Base-by-base conservation (phyloP, 30 jellyfish, hydroid and myxozoan genomes). In the Chrysaora quinquecirrha region DNA sequence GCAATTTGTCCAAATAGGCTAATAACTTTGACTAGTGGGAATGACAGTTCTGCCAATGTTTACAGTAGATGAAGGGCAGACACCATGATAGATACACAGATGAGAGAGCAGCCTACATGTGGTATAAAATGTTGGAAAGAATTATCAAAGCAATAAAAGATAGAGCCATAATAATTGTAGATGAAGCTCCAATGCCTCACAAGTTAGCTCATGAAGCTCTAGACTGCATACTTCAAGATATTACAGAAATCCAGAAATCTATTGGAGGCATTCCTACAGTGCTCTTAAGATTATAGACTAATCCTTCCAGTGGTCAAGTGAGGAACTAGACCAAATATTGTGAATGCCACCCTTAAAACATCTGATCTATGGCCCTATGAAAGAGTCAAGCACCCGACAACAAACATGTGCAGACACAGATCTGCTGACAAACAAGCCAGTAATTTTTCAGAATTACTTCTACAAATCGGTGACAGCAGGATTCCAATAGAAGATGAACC, bases 191-290 rank as follows among this genome's bases (percentile, higher is more conserved):
- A 22, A 52, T 52, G 68, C 9, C 68, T 3, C 84, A 85, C 76
- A 87, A 82, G 66, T 49, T 48, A 29, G 91, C 78, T 54, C 60
- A 82, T 30, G 65, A 82, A 23, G 89, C 90, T 38, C 64, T 87
- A 18, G 96, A 87, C 49, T 27, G 66, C 34, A 33, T 60, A 18
- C 49, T 80, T 9, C 48, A 62, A 31, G 96, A 80, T 76, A 58
- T 87, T 11, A 30, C 54, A 31, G 48, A 34, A 43, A 62, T 18
- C 34, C 20, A 79, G 27, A 35, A 43, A n/a, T 80, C 66, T 32
- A 63, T 87, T 46, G 90, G 96, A 16, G 96, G 96, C 0, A 76
- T 63, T 29, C 22, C 75, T 43, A 28, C 68, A 48, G 85, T 87
- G n/a, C 64, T 48, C 73, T 61, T 10, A 28, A 10, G 73, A 61